Percentiles rank a stretch among this genome's conserved stretches.
Evolutionary conservation across 1,140 invertebrate species (phyloP).

Genomic region (Idris sp.): DNA sequence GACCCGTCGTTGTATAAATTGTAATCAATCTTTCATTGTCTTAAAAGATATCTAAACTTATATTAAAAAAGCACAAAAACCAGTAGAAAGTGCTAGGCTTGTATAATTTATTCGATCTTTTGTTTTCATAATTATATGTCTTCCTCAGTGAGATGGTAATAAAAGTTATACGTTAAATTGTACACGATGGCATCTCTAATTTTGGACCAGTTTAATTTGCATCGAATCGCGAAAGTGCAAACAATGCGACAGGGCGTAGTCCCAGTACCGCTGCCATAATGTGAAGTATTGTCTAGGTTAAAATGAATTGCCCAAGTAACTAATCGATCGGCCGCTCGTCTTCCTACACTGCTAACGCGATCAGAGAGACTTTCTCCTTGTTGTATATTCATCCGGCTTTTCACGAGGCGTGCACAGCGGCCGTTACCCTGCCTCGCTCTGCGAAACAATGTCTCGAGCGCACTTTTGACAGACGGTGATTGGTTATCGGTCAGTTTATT

Average conservation of each 20-base stretch:
- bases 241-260: slow-evolving; percentile 49
- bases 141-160: no score
- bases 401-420: slow-evolving; percentile 42
- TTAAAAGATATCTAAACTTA: no score
- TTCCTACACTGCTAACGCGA: slow-evolving; percentile 61
- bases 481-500: slow-evolving; percentile 31
- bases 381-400: slow-evolving; percentile 45
- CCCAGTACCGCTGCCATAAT: slow-evolving; percentile 43
- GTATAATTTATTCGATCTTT: no score
- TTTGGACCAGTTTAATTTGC: slow-evolving; percentile 56
- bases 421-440: slow-evolving; percentile 20
- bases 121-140: no score
- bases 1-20: no score
- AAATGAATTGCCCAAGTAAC: slow-evolving; percentile 47
- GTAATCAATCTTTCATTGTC: no score
- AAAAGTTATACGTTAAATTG: no score
- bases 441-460: slow-evolving; percentile 7
- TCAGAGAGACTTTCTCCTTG: slow-evolving; percentile 59
- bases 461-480: slow-evolving; percentile 37
- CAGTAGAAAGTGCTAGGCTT: no score
- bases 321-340: slow-evolving; percentile 55
- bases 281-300: slow-evolving; percentile 58
- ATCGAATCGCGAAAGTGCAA: slow-evolving; percentile 63
- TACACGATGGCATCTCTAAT: no score
- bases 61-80: no score